phyloP scores from a whole-genome alignment of 30 jellyfish, hydroid and myxozoan genomes.

The Turritopsis dohrnii region DNA sequence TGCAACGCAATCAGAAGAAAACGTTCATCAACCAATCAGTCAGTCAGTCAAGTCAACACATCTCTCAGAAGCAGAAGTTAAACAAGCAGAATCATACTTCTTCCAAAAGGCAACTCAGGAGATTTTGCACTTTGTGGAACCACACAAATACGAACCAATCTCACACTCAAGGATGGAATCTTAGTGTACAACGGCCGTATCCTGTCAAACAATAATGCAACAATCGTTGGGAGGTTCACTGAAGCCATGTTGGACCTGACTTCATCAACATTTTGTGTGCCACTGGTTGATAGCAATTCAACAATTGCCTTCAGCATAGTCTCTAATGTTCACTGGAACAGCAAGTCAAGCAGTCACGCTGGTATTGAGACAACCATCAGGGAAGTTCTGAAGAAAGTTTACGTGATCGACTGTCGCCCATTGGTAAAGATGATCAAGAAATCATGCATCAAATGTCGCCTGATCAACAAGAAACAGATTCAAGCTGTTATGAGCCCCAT shows the following conservation, averaged over 20 bases:
- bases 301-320: neutral
- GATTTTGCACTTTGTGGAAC: neutral
- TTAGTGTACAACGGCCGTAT: slow-evolving; percentile 11
- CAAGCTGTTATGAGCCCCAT: neutral
- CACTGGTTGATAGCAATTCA: slow-evolving; percentile 11
- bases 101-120: slow-evolving; percentile 13
- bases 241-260: neutral
- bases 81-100: neutral
- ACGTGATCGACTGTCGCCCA: neutral
- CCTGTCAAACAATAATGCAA: neutral
- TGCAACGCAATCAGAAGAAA: neutral
- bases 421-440: neutral
- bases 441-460: neutral
- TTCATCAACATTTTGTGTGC: neutral
- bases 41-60: neutral
- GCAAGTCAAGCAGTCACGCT: neutral
- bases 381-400: neutral
- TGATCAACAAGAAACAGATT: neutral
- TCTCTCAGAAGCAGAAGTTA: neutral
- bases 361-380: neutral
- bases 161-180: neutral
- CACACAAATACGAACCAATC: neutral
- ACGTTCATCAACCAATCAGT: too few species aligned
- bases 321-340: neutral
- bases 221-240: slow-evolving; percentile 10